phyloP scores from a whole-genome alignment of 2,888 invertebrate genomes.

The Drosophila mimetica region DNA sequence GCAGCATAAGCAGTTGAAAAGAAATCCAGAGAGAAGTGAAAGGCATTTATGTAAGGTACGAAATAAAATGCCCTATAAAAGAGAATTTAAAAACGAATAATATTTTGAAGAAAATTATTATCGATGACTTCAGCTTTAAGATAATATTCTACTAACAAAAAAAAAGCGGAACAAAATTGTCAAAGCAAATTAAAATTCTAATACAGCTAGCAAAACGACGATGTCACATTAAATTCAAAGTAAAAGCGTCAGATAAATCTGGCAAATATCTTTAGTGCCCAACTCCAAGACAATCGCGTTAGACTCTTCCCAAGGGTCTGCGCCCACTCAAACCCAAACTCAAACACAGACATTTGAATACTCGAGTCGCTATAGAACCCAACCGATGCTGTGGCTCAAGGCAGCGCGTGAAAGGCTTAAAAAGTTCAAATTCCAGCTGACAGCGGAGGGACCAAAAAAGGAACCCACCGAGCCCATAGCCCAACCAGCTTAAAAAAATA shows the following conservation, averaged over 20 bases:
- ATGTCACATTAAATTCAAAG: constrained; percentile 3
- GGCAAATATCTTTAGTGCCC: constrained; percentile 1
- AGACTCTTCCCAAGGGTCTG: constrained; percentile 10
- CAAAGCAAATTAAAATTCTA: not conserved
- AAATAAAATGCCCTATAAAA: constrained; percentile 14
- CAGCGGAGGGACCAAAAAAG: constrained; percentile 61
- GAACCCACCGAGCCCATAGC: constrained; percentile 37
- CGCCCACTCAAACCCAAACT: constrained; percentile 16
- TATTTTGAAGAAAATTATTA: no score
- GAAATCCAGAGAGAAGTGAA: constrained; percentile 45
- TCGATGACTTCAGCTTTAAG: no score
- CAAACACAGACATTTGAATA: constrained; percentile 51
- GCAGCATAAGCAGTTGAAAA: constrained; percentile 58
- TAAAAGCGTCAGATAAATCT: constrained; percentile 5
- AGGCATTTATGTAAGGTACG: constrained; percentile 6
- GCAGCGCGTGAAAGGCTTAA: constrained; percentile 79
- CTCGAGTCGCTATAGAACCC: constrained; percentile 42
- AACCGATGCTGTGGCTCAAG: constrained; percentile 68
- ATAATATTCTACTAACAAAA: no score
- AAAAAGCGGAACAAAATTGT: not conserved
- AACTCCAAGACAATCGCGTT: constrained; percentile 23
- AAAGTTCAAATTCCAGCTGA: constrained; percentile 81
- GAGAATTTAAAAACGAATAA: not conserved
- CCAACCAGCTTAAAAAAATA: constrained; percentile 40
- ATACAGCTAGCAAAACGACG: not conserved